These are phyloP conservation scores for Hycleus phaleratus DNA, from an alignment of 1,140 invertebrate species.

Conservation along the genomic window DNA sequence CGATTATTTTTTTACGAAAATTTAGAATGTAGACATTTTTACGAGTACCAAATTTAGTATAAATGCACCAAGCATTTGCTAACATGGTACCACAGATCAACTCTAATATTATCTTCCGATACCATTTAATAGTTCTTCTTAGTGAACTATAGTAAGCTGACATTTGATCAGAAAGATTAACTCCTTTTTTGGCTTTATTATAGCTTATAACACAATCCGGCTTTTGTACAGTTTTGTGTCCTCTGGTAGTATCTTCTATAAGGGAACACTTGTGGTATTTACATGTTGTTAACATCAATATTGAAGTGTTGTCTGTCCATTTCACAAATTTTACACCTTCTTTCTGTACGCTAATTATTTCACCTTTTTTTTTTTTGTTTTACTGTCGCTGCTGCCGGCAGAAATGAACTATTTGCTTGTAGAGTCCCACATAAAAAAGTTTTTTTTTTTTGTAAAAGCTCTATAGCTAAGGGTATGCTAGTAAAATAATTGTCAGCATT, in stretches of 20 bases:
- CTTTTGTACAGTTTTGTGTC: not conserved
- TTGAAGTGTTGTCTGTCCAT: constrained; percentile 1
- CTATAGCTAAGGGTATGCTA: not conserved
- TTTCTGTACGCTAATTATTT: not conserved
- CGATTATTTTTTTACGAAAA: not conserved
- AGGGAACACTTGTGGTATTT: not conserved
- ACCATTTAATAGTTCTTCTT: constrained; percentile 2
- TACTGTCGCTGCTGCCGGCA: not conserved
- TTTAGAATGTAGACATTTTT: not conserved
- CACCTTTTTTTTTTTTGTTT: not conserved
- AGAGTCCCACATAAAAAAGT: not conserved
- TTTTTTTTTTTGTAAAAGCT: not conserved
- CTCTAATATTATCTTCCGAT: not conserved
- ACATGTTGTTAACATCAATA: constrained; percentile 2
- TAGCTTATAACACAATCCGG: not conserved
- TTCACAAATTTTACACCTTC: constrained; percentile 6
- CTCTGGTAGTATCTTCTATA: not conserved
- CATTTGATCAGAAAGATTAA: constrained; percentile 6
- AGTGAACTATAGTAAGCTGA: constrained; percentile 3
- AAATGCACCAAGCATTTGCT: constrained; percentile 1
- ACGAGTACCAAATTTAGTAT: not conserved
- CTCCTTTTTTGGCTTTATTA: constrained; percentile 7
- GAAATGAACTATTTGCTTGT: not conserved
- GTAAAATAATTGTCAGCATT: not conserved
- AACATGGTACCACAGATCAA: constrained; percentile 1